Percentiles rank a stretch among this genome's conserved stretches.
phyloP scores from a whole-genome alignment of 2,113 vertebrate species.

The Petrocephalus zakoni region DNA sequence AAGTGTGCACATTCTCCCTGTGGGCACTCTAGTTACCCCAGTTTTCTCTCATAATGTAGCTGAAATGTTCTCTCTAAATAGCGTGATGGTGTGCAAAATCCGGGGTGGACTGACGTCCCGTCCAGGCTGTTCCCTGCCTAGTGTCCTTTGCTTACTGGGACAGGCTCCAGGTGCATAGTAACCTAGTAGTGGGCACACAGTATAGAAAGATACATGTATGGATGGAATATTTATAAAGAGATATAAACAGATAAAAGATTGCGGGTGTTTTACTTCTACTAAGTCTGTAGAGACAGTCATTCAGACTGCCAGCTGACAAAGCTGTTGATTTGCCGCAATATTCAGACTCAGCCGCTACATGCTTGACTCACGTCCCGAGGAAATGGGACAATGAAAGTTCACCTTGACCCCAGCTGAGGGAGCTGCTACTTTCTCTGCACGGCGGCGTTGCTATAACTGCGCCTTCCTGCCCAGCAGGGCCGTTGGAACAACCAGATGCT shows the following conservation, averaged over 20 bases:
- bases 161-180: not conserved
- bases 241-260: not conserved
- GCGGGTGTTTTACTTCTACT: not conserved
- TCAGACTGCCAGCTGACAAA: not conserved
- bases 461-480: conserved; percentile 22
- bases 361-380: not conserved
- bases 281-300: not conserved
- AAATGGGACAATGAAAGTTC: not conserved
- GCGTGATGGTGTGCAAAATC: not conserved
- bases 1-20: not conserved
- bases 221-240: not conserved
- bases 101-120: not conserved
- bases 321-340: not conserved
- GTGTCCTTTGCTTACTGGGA: not conserved
- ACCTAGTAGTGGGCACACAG: not conserved
- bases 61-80: not conserved
- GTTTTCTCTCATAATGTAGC: not conserved
- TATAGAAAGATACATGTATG: not conserved
- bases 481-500: conserved; percentile 50
- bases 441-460: conserved; percentile 16
- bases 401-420: conserved; percentile 2
- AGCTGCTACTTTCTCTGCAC: conserved; percentile 17
- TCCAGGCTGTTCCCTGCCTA: not conserved
- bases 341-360: not conserved
- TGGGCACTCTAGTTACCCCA: not conserved